Conservation (phyloP, 1,140 invertebrate species). For the Sitobion miscanthi region DNA sequence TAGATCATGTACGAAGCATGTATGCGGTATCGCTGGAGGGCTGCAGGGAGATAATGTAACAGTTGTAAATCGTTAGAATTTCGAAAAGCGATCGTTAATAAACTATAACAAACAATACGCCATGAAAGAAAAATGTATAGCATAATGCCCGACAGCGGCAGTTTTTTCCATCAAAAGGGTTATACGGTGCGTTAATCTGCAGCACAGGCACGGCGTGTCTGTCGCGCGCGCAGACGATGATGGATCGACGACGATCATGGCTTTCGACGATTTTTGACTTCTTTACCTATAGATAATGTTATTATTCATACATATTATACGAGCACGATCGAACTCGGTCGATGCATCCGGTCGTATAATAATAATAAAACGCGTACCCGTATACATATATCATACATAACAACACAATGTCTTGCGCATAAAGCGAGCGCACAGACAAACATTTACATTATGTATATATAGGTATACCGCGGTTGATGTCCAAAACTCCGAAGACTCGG, state of each 20-base stretch:
- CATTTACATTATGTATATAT: background rate
- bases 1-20: background rate
- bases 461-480: background rate
- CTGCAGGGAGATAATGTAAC: background rate
- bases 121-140: background rate
- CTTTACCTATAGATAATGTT: background rate
- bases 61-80: background rate
- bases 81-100: background rate
- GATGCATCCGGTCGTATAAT: background rate
- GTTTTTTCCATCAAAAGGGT: background rate
- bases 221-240: conserved; percentile 3
- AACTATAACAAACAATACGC: background rate
- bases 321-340: conserved; percentile 28
- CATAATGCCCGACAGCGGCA: background rate
- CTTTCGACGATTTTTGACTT: conserved; percentile 42
- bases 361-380: background rate
- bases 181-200: background rate
- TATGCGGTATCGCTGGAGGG: background rate
- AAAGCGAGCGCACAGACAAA: background rate
- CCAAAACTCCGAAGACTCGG: background rate
- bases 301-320: background rate
- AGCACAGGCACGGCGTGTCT: background rate
- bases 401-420: background rate
- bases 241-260: conserved; percentile 23
- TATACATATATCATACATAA: too few relatives aligned